A percentile compares a stretch with the other conserved stretches of the same genome.
Conservation (phyloP, 2,888 invertebrate genomes). For the Amitus sp. region DNA sequence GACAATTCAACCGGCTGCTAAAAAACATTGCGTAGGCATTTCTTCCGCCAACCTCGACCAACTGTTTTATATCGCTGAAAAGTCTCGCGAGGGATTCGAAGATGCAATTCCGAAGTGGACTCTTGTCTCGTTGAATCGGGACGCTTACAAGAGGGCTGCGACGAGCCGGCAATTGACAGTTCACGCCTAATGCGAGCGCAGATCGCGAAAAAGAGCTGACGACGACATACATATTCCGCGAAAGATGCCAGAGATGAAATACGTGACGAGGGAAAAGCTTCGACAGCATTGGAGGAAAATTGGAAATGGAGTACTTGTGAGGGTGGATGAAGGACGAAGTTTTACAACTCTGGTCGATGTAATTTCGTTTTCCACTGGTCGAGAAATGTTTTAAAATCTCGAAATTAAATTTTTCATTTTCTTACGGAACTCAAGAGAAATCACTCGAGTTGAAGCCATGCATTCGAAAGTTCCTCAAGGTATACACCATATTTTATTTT, state of each 20-base stretch:
- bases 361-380: too few relatives aligned
- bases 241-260: conserved; percentile 25
- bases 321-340: conserved; percentile 24
- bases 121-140: conserved; percentile 20
- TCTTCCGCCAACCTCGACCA: not conserved
- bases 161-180: conserved; percentile 27
- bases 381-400: too few relatives aligned
- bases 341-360: too few relatives aligned
- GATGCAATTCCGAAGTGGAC: conserved; percentile 22
- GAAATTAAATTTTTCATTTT: too few relatives aligned
- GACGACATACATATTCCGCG: conserved; percentile 57
- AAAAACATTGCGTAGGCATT: too few relatives aligned
- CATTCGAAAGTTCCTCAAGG: too few relatives aligned
- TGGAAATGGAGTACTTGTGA: conserved; percentile 41
- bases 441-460: too few relatives aligned
- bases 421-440: too few relatives aligned
- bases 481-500: too few relatives aligned
- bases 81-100: conserved; percentile 4
- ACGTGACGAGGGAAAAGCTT: conserved; percentile 19
- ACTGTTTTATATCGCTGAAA: not conserved
- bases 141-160: conserved; percentile 7
- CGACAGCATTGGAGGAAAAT: conserved; percentile 36
- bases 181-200: conserved; percentile 20
- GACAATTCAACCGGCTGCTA: too few relatives aligned
- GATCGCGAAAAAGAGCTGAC: conserved; percentile 60